Base-by-base conservation (phyloP, 2,113 vertebrate genomes). In the Oncorhynchus gorbuscha region DNA sequence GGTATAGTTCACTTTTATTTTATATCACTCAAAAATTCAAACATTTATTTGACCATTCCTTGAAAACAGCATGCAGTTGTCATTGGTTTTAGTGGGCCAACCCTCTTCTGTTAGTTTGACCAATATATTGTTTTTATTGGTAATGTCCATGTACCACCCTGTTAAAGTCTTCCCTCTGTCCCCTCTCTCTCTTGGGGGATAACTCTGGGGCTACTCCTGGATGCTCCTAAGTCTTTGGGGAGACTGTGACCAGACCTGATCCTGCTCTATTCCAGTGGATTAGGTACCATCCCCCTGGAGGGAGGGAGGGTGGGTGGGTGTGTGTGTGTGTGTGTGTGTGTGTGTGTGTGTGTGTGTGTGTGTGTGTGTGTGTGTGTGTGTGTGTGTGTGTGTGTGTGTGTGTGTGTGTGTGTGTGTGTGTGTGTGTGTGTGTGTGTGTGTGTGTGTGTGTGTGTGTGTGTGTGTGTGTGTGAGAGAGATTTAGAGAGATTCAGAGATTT, bases 351-450 rank as follows among this genome's bases (percentile, higher is more conserved):
- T 0, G 7, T 2, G 62, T 0, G n/a, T 24, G 24, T 13, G 67
- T n/a, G 28, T 0, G 7, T 2, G 62, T 0, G n/a, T 24, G 24
- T 13, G 67, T n/a, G 28, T 0, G 7, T 2, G 62, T 0, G n/a
- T 24, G 24, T 13, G 67, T n/a, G 28, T 0, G 7, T 2, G 62
- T 0, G n/a, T 24, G 24, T 13, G 67, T n/a, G 28, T 0, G 7
- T 2, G 62, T 0, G n/a, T 24, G 24, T 13, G 67, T n/a, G 28
- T 0, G 7, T 2, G 62, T 0, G n/a, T 24, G 24, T 13, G 67
- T n/a, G 28, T 0, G 7, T 2, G 62, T 0, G n/a, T 24, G 24
- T 24, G 24, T 24, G 24, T 24, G 24, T 24, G 12, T 75, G 62
- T 51, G 64, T 75, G 64, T 55, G 65, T 58, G 45, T 24, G 69